phyloP scores from a whole-genome alignment of 2,888 invertebrate genomes.

The Apamea anceps region DNA sequence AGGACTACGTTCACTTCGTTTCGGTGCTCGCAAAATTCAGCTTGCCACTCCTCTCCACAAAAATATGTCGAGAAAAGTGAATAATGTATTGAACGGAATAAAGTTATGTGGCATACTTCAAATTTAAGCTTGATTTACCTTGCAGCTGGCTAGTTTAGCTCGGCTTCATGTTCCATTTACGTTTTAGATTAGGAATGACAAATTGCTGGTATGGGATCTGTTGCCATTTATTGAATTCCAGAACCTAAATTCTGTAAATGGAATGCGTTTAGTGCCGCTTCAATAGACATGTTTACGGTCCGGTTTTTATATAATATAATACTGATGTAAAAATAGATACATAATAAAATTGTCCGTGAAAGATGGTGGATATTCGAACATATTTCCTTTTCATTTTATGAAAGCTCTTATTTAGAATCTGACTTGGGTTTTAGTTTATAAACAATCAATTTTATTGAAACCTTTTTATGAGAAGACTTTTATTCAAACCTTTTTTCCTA shows the following conservation, averaged over 20 bases:
- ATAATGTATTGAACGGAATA: constrained; percentile 61
- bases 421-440: not conserved
- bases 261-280: constrained; percentile 3
- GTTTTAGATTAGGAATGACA: constrained; percentile 34
- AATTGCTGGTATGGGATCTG: constrained; percentile 40
- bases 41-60: constrained; percentile 54
- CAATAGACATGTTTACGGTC: not conserved
- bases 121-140: constrained; percentile 59
- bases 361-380: not conserved
- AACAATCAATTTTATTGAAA: not conserved
- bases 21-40: constrained; percentile 60
- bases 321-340: not conserved
- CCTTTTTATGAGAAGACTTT: not conserved
- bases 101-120: constrained; percentile 62
- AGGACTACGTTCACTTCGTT: constrained; percentile 52
- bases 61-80: constrained; percentile 64
- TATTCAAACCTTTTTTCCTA: not conserved
- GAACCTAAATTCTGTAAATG: not conserved
- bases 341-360: not conserved
- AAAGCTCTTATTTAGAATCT: not conserved
- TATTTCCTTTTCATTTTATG: not conserved
- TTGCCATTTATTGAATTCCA: constrained; percentile 22
- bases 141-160: constrained; percentile 34
- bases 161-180: constrained; percentile 48
- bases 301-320: not conserved